These are phyloP conservation scores for Himalopsyche phryganea DNA, from an alignment of 1,140 invertebrate species.

Conservation along the genomic window DNA sequence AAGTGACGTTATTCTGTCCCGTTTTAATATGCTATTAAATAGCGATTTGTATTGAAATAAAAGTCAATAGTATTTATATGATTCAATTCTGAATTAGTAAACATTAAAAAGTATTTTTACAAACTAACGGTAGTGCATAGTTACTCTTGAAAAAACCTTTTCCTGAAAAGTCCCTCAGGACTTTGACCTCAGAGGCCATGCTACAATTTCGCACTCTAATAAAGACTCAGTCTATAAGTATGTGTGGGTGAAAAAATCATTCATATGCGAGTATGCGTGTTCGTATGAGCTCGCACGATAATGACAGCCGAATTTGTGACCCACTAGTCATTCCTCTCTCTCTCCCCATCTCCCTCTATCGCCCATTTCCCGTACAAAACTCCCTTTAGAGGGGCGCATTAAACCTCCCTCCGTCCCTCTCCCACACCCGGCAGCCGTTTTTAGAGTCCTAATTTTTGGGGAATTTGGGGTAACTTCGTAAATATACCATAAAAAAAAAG, in stretches of 20 bases:
- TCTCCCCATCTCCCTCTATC: slow-evolving; percentile 26
- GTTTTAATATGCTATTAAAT: too few relatives aligned
- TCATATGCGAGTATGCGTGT: too few relatives aligned
- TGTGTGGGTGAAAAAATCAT: too few relatives aligned
- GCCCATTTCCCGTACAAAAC: slow-evolving; percentile 23
- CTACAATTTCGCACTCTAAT: background rate
- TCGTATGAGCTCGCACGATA: slow-evolving; percentile 23
- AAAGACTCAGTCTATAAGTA: slow-evolving; percentile 9
- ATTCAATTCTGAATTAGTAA: too few relatives aligned
- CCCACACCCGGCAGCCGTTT: slow-evolving; percentile 14
- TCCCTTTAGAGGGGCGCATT: slow-evolving; percentile 25
- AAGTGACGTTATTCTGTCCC: too few relatives aligned
- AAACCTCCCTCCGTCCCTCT: slow-evolving; percentile 21
- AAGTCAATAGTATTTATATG: too few relatives aligned
- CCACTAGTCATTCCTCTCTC: slow-evolving; percentile 28
- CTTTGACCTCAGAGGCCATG: too few relatives aligned
- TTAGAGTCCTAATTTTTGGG: slow-evolving; percentile 31
- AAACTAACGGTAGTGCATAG: too few relatives aligned
- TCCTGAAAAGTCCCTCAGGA: too few relatives aligned
- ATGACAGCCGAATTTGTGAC: slow-evolving; percentile 35
- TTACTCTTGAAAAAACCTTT: too few relatives aligned
- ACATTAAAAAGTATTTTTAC: too few relatives aligned
- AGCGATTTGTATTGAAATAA: too few relatives aligned
- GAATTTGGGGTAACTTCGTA: slow-evolving; percentile 35
- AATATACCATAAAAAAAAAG: slow-evolving; percentile 27